Evolutionary conservation across 2,888 invertebrate genomes (phyloP), one percentile per base, ranked within the genome.

Genomic region (Lymantria dispar): DNA sequence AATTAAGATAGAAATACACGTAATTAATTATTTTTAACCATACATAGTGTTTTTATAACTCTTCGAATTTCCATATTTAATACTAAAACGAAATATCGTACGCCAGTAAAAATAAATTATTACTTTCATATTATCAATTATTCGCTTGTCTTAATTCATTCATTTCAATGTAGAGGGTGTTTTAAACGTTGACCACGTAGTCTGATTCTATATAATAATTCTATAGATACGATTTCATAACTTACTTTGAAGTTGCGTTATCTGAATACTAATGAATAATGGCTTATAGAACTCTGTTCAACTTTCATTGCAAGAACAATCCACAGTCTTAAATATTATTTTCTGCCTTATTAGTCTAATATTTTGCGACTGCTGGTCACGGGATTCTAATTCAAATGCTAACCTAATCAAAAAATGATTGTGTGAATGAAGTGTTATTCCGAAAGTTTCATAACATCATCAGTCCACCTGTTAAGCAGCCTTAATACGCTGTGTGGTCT

Each of bases 151-250:
- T 41, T 42, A 43, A 44, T 52, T 50, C 46, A 45, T 53, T 58
- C 50, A 54, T 54, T 56, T 48, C 45, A 57, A 59, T 54, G 36
- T 48, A 46, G 49, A 37, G 55, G 60, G 45, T 58, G 56, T 61
- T 66, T 60, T 54, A 64, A 64, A 56, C 60, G 58, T 64, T 66
- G 60, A 54, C 66, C 66, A 67, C 66, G 66, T 66, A 64, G 44
- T 37, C 56, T 53, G 55, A 57, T 58, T 64, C 56, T 64, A 47
- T 60, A 57, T 62, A 67, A 64, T 64, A 51, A 59, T 48, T 50
- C 53, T 53, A 53, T 53, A 48, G 50, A 67, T 57, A 67, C 64
- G 60, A 67, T 66, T 67, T 64, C 60, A 60, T 67, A 67, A 67
- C 66, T 66, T 48, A 60, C 52, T 67, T 66, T 62, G 58, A 42